Evolutionary conservation across 1,140 invertebrate species (phyloP).

Genomic region (Drosophila varians): DNA sequence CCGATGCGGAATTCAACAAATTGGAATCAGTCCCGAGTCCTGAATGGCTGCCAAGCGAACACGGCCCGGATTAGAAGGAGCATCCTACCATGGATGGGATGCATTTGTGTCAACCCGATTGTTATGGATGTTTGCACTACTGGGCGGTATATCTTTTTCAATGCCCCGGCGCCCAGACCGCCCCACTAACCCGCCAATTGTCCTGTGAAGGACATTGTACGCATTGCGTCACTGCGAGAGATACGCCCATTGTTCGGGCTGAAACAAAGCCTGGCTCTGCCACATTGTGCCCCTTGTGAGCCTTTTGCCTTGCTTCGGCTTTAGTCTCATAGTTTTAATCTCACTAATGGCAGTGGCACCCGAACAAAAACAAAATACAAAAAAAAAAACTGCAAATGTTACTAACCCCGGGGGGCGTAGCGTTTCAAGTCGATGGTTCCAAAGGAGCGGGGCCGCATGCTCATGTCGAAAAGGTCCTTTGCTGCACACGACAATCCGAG

Average conservation of each 20-base stretch:
- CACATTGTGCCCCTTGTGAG: slow-evolving; percentile 45
- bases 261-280: slow-evolving; percentile 56
- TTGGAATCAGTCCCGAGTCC: slow-evolving; percentile 35
- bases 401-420: background rate
- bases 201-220: slow-evolving; percentile 62
- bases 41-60: slow-evolving; percentile 54
- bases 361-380: background rate
- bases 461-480: slow-evolving; percentile 45
- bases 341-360: slow-evolving; percentile 68
- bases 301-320: slow-evolving; percentile 16
- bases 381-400: background rate
- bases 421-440: slow-evolving; percentile 28
- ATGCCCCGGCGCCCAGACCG: background rate
- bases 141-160: slow-evolving; percentile 51
- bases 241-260: slow-evolving; percentile 64
- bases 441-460: slow-evolving; percentile 7
- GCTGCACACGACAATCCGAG: slow-evolving; percentile 39
- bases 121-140: slow-evolving; percentile 68
- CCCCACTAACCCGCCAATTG: slow-evolving; percentile 25
- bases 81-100: slow-evolving; percentile 23
- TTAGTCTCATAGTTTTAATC: slow-evolving; percentile 72
- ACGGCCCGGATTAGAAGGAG: slow-evolving; percentile 38
- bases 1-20: slow-evolving; percentile 51
- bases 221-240: slow-evolving; percentile 75
- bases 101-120: slow-evolving; percentile 76